These are phyloP conservation scores for Pocillopora damicornis DNA, from an alignment of 64 coral and sea anemone species.

Conservation along the genomic window DNA sequence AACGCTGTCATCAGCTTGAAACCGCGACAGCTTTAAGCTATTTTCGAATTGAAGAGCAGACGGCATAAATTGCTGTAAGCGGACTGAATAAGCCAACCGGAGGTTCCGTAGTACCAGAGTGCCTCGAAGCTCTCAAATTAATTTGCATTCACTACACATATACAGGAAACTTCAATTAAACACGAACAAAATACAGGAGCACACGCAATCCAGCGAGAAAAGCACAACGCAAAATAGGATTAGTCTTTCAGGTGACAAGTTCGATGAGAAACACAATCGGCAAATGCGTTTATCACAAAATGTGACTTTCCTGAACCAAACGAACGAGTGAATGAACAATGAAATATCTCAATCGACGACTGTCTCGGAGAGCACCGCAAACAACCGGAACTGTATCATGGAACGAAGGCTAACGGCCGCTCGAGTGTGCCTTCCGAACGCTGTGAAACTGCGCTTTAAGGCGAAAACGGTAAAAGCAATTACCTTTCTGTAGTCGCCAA, in stretches of 20 bases:
- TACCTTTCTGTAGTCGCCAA: constrained; percentile 24
- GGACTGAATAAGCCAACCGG: background rate
- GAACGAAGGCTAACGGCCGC: background rate
- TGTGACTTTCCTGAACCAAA: background rate
- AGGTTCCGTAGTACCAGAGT: background rate
- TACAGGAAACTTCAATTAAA: background rate
- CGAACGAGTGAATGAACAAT: constrained; percentile 20
- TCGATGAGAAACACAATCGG: background rate
- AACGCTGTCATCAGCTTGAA: background rate
- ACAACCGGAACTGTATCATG: constrained; percentile 1
- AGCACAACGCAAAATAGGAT: background rate
- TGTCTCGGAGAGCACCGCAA: background rate
- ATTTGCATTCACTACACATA: constrained; percentile 42
- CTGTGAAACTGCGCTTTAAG: background rate
- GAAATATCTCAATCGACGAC: background rate
- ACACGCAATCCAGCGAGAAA: constrained; percentile 12
- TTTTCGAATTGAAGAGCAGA: background rate
- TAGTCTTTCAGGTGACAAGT: background rate
- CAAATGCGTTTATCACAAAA: background rate
- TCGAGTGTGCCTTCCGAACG: background rate
- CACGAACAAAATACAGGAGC: background rate
- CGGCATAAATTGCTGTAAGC: background rate
- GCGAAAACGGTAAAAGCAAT: background rate
- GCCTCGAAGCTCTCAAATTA: background rate
- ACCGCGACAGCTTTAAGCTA: background rate